A percentile compares a stretch with the other conserved stretches of the same genome.
phyloP scores from a whole-genome alignment of 2,888 invertebrate species.

The Epistrophe eligans region DNA sequence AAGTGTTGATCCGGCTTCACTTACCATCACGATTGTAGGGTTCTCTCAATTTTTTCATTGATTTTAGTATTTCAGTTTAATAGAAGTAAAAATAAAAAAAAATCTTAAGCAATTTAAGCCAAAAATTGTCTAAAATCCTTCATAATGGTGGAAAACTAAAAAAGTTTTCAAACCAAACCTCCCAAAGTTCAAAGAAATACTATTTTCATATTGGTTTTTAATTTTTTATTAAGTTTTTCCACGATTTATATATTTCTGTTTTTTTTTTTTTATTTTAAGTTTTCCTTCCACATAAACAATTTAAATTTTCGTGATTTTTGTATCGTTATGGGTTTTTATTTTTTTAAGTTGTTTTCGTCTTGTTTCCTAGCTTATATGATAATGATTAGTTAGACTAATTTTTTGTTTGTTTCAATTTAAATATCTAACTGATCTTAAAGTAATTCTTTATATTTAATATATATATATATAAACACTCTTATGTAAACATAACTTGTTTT shows the following conservation, averaged over 20 bases:
- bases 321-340: constrained; percentile 39
- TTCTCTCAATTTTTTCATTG: too few species aligned
- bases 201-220: constrained; percentile 28
- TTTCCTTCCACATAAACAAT: constrained; percentile 63
- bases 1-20: too few species aligned
- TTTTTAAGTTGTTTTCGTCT: constrained; percentile 50
- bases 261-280: constrained; percentile 24
- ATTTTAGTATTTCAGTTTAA: too few species aligned
- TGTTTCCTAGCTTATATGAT: constrained; percentile 59
- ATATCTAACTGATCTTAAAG: constrained; percentile 69
- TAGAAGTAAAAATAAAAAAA: too few species aligned
- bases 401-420: constrained; percentile 52
- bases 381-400: constrained; percentile 73
- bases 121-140: too few species aligned
- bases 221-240: constrained; percentile 62
- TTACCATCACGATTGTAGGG: too few species aligned
- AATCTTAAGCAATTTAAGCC: too few species aligned
- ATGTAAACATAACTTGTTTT: constrained; percentile 54
- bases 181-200: not conserved
- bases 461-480: constrained; percentile 54
- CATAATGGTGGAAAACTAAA: too few species aligned
- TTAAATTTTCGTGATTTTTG: constrained; percentile 42
- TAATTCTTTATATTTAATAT: constrained; percentile 29
- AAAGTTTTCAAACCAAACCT: too few species aligned
- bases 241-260: constrained; percentile 40